These are phyloP conservation scores for Chrysolina americana DNA, from an alignment of 2,888 invertebrate genomes.

Conservation along the genomic window DNA sequence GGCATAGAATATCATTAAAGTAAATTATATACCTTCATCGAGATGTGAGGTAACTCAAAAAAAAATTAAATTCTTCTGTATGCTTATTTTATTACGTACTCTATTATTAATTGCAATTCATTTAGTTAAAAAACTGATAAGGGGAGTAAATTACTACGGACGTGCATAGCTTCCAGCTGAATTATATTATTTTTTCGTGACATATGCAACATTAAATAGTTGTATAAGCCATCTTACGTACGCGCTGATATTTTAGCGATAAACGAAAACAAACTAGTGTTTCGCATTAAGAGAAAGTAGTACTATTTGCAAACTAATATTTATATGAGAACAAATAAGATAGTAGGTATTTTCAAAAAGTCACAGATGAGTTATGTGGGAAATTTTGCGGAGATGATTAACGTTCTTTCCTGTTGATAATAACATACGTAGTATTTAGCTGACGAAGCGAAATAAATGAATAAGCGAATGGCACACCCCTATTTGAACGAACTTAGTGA, in stretches of 20 bases:
- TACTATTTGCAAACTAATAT: conserved; percentile 15
- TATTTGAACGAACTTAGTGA: background rate
- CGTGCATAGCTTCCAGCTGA: conserved; percentile 2
- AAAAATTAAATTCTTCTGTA: background rate
- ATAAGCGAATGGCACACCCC: conserved; percentile 2
- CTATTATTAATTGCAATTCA: background rate
- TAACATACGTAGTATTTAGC: background rate
- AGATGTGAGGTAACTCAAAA: background rate
- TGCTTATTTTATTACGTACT: background rate
- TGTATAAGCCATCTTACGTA: conserved; percentile 10
- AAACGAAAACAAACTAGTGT: conserved; percentile 17
- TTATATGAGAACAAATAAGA: conserved; percentile 17
- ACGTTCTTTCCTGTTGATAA: too few species aligned
- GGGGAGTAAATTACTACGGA: background rate
- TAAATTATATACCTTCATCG: too few species aligned
- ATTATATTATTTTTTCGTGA: conserved; percentile 21
- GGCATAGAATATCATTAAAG: too few species aligned
- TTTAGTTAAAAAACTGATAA: background rate
- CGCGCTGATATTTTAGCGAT: background rate
- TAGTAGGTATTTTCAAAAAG: conserved; percentile 4
- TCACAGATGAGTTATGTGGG: conserved; percentile 16
- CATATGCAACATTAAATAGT: conserved; percentile 8
- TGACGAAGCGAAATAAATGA: background rate
- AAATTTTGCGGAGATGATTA: background rate
- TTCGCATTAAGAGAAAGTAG: conserved; percentile 12